phyloP scores from a whole-genome alignment of 2,113 vertebrate genomes.

The Trogon melanurus region DNA sequence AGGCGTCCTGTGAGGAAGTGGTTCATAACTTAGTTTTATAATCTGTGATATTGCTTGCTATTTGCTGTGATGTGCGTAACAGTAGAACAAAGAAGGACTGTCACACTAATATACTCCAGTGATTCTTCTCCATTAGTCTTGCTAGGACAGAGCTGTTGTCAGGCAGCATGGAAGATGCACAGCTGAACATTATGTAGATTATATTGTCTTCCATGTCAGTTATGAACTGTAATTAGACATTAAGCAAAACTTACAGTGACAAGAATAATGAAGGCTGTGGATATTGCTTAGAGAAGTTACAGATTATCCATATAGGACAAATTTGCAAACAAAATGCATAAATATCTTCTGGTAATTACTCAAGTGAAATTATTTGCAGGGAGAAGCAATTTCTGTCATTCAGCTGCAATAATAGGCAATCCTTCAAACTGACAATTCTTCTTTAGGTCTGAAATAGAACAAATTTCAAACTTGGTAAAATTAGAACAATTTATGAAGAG shows the following conservation, averaged over 20 bases:
- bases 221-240: slow-evolving; percentile 32
- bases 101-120: not conserved
- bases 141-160: not conserved
- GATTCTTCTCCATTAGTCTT: slow-evolving; percentile 20
- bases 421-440: not conserved
- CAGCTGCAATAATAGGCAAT: not conserved
- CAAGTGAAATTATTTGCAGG: not conserved
- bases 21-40: slow-evolving; percentile 1
- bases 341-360: slow-evolving; percentile 23
- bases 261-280: not conserved
- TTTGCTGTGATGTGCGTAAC: not conserved
- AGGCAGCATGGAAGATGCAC: not conserved
- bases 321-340: not conserved
- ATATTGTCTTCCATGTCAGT: slow-evolving; percentile 27
- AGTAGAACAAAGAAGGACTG: not conserved
- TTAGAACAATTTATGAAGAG: not conserved
- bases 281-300: not conserved
- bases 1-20: not conserved
- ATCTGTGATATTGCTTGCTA: not conserved
- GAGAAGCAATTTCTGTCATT: not conserved
- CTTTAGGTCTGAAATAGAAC: not conserved
- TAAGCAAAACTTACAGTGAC: slow-evolving; percentile 10
- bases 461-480: not conserved
- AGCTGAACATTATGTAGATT: slow-evolving; percentile 31
- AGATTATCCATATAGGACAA: not conserved